phyloP scores from a whole-genome alignment of 2,113 vertebrate genomes.

The Bambusicola thoracicus region DNA sequence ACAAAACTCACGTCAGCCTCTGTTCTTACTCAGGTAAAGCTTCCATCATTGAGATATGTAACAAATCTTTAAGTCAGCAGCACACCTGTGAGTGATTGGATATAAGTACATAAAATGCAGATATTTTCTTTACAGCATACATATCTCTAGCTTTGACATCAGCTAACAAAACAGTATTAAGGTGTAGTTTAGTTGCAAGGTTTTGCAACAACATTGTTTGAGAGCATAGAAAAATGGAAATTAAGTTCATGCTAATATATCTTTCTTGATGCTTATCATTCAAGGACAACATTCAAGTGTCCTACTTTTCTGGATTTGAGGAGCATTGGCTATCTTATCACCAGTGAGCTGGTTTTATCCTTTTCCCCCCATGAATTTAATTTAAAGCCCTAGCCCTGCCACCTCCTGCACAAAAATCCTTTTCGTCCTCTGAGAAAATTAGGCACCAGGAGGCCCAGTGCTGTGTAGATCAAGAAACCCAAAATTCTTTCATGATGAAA shows the following conservation, averaged over 20 bases:
- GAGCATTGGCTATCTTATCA: background rate
- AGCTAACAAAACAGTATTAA: background rate
- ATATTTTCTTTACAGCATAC: background rate
- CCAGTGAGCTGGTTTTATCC: too few species aligned
- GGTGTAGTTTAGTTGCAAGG: background rate
- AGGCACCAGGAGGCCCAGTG: too few species aligned
- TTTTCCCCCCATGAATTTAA: too few species aligned
- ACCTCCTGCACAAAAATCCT: too few species aligned
- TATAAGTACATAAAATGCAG: background rate
- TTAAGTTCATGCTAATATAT: background rate
- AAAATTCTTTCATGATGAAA: too few species aligned
- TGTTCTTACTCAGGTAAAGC: background rate
- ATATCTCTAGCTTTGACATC: background rate
- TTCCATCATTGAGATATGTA: background rate
- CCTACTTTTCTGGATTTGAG: background rate
- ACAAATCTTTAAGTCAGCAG: background rate
- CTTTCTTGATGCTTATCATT: background rate
- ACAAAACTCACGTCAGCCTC: background rate
- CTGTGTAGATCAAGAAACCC: too few species aligned
- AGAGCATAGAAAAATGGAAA: background rate
- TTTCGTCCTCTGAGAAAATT: too few species aligned
- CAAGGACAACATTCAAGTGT: background rate
- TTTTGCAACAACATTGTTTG: background rate
- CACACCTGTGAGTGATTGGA: fast-evolving
- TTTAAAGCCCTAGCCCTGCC: too few species aligned